Evolutionary conservation across 2,113 vertebrate species (phyloP).

Genomic region (Corvus cornix): DNA sequence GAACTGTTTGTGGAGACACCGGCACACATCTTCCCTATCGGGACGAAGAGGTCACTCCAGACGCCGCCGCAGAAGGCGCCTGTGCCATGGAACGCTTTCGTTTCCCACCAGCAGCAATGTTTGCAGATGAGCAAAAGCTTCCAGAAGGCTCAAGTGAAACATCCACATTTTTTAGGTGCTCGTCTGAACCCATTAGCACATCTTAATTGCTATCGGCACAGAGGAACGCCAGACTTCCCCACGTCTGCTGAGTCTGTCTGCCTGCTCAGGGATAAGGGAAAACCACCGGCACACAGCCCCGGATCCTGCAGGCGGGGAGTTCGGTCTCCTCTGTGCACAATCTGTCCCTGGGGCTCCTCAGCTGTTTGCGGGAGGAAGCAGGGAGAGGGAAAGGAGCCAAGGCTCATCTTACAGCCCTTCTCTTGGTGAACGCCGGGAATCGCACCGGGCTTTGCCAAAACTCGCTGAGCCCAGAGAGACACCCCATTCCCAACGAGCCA

Average conservation of each 20-base stretch:
- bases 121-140: slow-evolving; percentile 40
- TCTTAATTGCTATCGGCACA: slow-evolving; percentile 33
- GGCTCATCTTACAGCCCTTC: neutral
- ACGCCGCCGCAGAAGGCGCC: neutral
- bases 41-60: neutral
- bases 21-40: fast-evolving
- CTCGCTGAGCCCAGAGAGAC: neutral
- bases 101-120: slow-evolving; percentile 8
- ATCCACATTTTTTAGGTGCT: slow-evolving; percentile 39
- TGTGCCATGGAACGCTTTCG: fast-evolving
- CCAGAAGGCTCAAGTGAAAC: slow-evolving; percentile 50
- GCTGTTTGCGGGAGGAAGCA: neutral
- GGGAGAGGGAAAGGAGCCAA: slow-evolving; percentile 10
- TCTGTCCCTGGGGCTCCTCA: slow-evolving; percentile 20
- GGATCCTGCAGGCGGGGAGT: neutral
- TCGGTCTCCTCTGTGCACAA: neutral
- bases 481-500: fast-evolving
- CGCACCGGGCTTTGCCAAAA: neutral
- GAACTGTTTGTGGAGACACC: neutral
- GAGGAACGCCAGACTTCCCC: slow-evolving; percentile 34
- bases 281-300: neutral
- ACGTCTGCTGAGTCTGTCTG: slow-evolving; percentile 31
- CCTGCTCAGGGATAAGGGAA: neutral
- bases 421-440: neutral
- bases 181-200: slow-evolving; percentile 21